Evolutionary conservation across 2,113 vertebrate genomes (phyloP), one percentile per base, ranked within the genome.

Genomic region (Nesogale talazaci): DNA sequence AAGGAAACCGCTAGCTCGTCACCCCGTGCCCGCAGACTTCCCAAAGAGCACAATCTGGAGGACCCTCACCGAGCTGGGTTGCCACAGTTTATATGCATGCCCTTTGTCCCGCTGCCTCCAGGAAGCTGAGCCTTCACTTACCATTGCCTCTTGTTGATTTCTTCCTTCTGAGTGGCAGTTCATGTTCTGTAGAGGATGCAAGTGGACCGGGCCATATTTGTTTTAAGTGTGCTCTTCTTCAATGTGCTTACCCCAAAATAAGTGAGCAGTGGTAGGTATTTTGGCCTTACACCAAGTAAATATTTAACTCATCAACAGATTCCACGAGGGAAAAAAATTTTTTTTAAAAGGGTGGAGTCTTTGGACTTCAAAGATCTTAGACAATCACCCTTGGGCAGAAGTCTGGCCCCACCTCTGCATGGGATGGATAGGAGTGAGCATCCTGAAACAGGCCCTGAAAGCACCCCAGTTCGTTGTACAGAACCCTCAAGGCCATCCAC

Each of bases 161-260:
- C 1, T 27, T 72, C 63, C 84, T 91, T 93, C 83, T 65, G 82
- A 94, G 83, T 94, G 92, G 20, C 92, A 93, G 70, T 46, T 61
- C 69, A 83, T 77, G 86, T 83, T 70, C 94, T 83, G 8, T 65
- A 23, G 70, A 74, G 27, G 69, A 36, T 95, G 8, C 80, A 67
- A 91, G 67, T 61, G 27, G 75, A 14, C 25, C 31, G 3, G 36
- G 34, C 11, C 29, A 77, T 77, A 38, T 77, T 86, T 95, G 89
- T 93, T 94, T 95, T 92, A 95, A 86, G 74, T 96, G 82, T 93
- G 88, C 91, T 92, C 89, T 92, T 67, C 90, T 91, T 90, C 93
- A 89, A 94, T 94, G 63, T 95, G 78, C 94, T 94, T 96, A 94
- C 89, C 84, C 57, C 86, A 69, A 95, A 94, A 95, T 92, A 96